phyloP scores from a whole-genome alignment of 2,888 invertebrate species.

The Malachius bipustulatus region DNA sequence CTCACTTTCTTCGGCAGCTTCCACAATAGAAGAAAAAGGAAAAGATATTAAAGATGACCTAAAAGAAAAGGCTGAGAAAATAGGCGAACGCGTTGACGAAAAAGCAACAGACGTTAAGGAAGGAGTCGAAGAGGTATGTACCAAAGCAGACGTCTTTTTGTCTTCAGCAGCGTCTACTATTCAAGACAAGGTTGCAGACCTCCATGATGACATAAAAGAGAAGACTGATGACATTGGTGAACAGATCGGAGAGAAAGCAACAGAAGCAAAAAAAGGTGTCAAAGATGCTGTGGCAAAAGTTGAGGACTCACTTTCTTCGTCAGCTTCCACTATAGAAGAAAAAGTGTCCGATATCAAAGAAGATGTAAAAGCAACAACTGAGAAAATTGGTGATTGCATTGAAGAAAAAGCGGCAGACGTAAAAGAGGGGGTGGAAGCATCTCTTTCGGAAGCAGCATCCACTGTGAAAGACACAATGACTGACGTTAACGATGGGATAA shows the following conservation, averaged over 20 bases:
- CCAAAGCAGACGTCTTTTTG: no score
- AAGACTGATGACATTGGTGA: slow-evolving; percentile 4
- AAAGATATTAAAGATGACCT: slow-evolving; percentile 22
- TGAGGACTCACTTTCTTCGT: no score
- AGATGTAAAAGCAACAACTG: not conserved
- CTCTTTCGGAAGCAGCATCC: not conserved
- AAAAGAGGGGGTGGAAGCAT: not conserved
- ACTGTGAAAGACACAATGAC: not conserved
- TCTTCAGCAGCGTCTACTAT: no score
- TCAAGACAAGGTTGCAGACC: not conserved
- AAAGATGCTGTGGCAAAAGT: not conserved
- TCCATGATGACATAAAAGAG: slow-evolving; percentile 3
- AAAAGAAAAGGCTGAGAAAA: not conserved
- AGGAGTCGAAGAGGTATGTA: slow-evolving; percentile 8
- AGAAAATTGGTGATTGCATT: slow-evolving; percentile 5
- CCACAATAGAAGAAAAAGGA: no score
- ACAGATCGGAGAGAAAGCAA: not conserved
- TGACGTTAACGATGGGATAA: not conserved
- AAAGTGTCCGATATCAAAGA: not conserved
- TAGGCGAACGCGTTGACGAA: no score
- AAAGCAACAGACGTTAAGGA: slow-evolving; percentile 7
- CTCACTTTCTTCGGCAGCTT: slow-evolving; percentile 30
- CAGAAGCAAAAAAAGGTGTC: not conserved
- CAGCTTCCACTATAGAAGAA: no score
- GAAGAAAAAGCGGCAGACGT: not conserved